phyloP scores from a whole-genome alignment of 2,888 invertebrate genomes.

The Heliconius erato region DNA sequence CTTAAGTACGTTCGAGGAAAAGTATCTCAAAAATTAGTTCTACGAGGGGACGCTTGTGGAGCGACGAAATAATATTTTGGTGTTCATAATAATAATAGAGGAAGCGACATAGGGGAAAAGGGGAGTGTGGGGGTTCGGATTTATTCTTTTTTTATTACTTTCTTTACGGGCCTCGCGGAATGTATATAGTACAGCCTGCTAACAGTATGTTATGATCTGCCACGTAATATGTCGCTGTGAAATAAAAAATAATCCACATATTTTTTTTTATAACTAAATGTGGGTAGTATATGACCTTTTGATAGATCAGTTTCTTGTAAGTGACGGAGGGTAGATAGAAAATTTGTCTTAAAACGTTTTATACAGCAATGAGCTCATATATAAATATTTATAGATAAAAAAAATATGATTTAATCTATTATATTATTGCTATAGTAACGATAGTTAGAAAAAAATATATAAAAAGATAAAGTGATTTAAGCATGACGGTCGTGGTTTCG shows the following conservation, averaged over 20 bases:
- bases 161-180: slow-evolving; percentile 77
- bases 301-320: background rate
- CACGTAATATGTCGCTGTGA: slow-evolving; percentile 43
- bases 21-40: slow-evolving; percentile 60
- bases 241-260: slow-evolving; percentile 47
- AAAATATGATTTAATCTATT: too few species aligned
- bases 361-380: background rate
- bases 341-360: background rate
- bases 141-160: slow-evolving; percentile 84
- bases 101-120: slow-evolving; percentile 69
- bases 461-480: too few species aligned
- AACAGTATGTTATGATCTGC: slow-evolving; percentile 55
- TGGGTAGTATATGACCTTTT: slow-evolving; percentile 5
- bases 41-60: slow-evolving; percentile 52
- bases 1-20: slow-evolving; percentile 51
- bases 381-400: too few species aligned
- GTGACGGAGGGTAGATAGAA: background rate
- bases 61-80: slow-evolving; percentile 74
- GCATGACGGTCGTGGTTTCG: too few species aligned
- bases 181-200: slow-evolving; percentile 53
- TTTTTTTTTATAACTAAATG: slow-evolving; percentile 34
- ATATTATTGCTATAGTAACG: too few species aligned
- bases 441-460: too few species aligned
- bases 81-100: slow-evolving; percentile 81
- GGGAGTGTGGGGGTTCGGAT: slow-evolving; percentile 72